Evolutionary conservation across 2,113 vertebrate genomes (phyloP), one percentile per base, ranked within the genome.

Genomic region (Carettochelys insculpta): DNA sequence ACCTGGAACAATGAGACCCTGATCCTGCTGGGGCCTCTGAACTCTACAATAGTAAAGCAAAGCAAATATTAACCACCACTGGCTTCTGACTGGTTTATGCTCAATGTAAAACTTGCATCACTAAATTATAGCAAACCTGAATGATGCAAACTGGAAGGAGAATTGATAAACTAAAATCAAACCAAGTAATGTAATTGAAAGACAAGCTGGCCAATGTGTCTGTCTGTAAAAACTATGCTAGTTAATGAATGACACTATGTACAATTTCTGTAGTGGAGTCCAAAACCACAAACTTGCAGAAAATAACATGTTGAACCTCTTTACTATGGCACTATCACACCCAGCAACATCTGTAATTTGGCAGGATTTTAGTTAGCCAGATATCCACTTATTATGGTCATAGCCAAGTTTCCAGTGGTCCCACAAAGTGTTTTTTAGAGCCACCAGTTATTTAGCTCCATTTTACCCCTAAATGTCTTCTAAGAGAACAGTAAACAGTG

Each of bases 211-310:
- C 87, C 47, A 1, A 14, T 31, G 52, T 87, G 79, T 77, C 96
- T 87, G 79, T 77, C 96, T 92, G 88, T 95, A 95, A 95, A 94
- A 95, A 91, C 91, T 96, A 1, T 96, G 96, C 97, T 96, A 96
- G 96, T 96, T 97, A 97, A 97, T 95, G 96, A 97, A 91, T 93
- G 92, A 83, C 85, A 34, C 96, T 97, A 94, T 2, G 52, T 78
- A 95, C 92, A 94, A 80, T 94, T 93, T 92, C 25, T 93, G 51
- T 86, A 78, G 76, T 71, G 92, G 89, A 83, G 16, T 65, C 77
- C 13, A 50, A 89, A 89, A 54, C 92, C 3, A 0, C 58, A 2
- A 1, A 73, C 0, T 50, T 43, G 2, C 83, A 56, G 80, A 92
- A 84, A 91, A 45, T n/a, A n/a, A n/a, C n/a, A n/a, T n/a, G n/a